phyloP scores from a whole-genome alignment of 64 coral and sea anemone species.

The Porites lutea region DNA sequence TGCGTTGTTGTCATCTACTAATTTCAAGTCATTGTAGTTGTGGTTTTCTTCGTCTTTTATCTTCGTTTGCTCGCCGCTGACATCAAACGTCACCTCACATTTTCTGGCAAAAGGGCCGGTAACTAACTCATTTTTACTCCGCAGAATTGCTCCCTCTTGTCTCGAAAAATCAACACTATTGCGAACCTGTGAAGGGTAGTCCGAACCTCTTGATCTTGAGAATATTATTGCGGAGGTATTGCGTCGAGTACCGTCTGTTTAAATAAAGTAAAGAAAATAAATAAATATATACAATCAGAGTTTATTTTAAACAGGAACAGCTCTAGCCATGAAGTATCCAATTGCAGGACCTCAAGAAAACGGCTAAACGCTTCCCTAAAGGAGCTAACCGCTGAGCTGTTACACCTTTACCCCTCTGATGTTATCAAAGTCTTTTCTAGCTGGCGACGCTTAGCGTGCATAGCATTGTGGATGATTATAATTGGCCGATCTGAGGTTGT shows the following conservation, averaged over 20 bases:
- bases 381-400: too few relatives aligned
- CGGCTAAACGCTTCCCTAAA: too few relatives aligned
- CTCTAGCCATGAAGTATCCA: too few relatives aligned
- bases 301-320: too few relatives aligned
- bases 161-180: not conserved
- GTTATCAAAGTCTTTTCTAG: too few relatives aligned
- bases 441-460: too few relatives aligned
- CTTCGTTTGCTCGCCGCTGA: not conserved
- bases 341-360: too few relatives aligned
- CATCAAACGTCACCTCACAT: not conserved
- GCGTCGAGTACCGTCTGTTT: slow-evolving; percentile 20
- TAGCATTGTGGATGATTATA: too few relatives aligned
- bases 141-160: not conserved
- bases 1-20: not conserved
- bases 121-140: not conserved
- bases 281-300: too few relatives aligned
- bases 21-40: not conserved
- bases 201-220: not conserved
- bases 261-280: not conserved
- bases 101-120: not conserved
- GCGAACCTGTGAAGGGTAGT: not conserved
- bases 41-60: not conserved
- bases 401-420: too few relatives aligned
- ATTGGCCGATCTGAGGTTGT: too few relatives aligned
- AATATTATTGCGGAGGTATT: not conserved